phyloP scores from a whole-genome alignment of 2,888 invertebrate genomes.

The Trachelus tabidus region DNA sequence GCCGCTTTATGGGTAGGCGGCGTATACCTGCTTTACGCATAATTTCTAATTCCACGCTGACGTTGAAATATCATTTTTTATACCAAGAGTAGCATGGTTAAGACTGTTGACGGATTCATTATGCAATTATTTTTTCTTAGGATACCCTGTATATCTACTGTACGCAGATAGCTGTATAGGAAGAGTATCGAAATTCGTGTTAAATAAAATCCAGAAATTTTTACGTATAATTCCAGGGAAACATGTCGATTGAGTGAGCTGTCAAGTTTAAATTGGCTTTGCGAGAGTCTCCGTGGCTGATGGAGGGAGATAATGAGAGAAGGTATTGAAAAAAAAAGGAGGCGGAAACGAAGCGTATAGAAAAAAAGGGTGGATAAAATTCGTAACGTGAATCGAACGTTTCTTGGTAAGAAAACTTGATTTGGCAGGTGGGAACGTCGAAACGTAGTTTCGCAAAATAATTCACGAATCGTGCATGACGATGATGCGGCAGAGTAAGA shows the following conservation, averaged over 20 bases:
- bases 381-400: not conserved
- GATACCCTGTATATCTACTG: not conserved
- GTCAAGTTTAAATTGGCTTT: not conserved
- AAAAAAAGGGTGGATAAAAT: not conserved
- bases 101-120: not conserved
- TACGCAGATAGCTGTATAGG: not conserved
- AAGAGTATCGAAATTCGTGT: not conserved
- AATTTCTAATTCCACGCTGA: not conserved
- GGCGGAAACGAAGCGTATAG: not conserved
- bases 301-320: not conserved
- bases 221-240: not conserved
- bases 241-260: not conserved
- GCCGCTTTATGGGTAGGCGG: not conserved
- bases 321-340: not conserved
- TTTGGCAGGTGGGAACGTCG: not conserved
- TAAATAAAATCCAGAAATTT: not conserved
- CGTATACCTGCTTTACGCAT: not conserved
- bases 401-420: not conserved
- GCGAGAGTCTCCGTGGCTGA: not conserved
- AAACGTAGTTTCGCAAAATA: not conserved
- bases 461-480: not conserved
- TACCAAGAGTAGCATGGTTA: not conserved
- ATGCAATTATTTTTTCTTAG: not conserved
- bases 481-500: not conserved
- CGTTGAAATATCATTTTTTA: not conserved